Base-by-base conservation (phyloP, 2,113 vertebrate genomes). In the Tragelaphus buxtoni region DNA sequence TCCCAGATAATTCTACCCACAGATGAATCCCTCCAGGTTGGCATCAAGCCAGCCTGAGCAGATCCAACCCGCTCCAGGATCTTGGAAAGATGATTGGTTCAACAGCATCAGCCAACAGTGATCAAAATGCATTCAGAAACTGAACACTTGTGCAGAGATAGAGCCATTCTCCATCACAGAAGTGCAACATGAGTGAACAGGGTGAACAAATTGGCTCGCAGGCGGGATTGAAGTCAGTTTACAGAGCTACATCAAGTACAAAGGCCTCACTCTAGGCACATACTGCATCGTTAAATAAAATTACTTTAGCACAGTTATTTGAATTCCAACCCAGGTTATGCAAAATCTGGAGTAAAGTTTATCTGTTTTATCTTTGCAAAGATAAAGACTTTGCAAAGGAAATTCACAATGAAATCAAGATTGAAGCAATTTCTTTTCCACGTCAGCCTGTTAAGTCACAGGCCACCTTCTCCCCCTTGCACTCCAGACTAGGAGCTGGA, bases 111-210 rank as follows among this genome's bases (percentile, higher is more conserved):
- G 7, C 12, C 42, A 49, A 17, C 13, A 53, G 18, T 11, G 9
- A 74, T 3, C 10, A 10, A 77, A 30, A 53, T 1, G 20, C 69
- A 24, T n/a, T 47, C 47, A 8, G 35, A 14, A 88, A 85, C 8
- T 1, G 35, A 12, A 39, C 20, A 22, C 20, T 3, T 39, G 3
- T 2, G 61, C 72, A 24, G 9, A 13, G 55, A 20, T 20, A 77
- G 53, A 28, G 26, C 20, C 69, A 20, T 5, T 35, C 2, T 18
- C 65, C 58, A 53, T 2, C 51, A 8, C 35, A 3, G 72, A n/a
- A 2, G 9, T 13, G 4, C 28, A 11, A 82, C 55, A 51, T 0
- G 0, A 24, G 24, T 2, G 1, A 55, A 74, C 0, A 0, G 11
- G 35, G 11, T 9, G 2, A 28, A 79, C 35, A n/a, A 5, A 53